Base-by-base conservation (phyloP, 2,797 vertebrate species). In the Alcedo quadribrachys region DNA sequence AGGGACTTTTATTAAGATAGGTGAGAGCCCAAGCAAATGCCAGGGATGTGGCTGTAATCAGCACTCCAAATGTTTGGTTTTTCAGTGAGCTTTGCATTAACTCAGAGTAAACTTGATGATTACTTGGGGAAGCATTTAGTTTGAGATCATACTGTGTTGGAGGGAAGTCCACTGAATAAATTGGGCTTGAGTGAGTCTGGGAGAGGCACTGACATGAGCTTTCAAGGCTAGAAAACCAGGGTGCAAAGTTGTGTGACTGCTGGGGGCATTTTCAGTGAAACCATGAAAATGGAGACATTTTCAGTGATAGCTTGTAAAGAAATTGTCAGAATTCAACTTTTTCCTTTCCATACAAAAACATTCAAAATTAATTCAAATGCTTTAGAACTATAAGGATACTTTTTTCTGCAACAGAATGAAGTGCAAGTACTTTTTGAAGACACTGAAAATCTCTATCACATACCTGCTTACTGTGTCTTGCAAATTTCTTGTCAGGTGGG, bases 1-100 rank as follows among this genome's bases (percentile, higher is more conserved):
- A 69, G 76, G 55, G 81, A 88, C 71, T 37, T 85, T 93, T 94
- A 81, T 92, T 93, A 97, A 96, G 78, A 57, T 69, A 42, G 79
- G 32, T 90, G 62, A 81, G 81, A 78, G 75, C 73, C 87, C 20
- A 53, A 60, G 40, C 24, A 87, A 85, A 71, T 83, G 61, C 77
- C 76, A 84, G 71, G 75, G 60, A 57, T 43, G 25, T 69, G 43
- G 54, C 46, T 28, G 13, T 84, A 86, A 82, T 90, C 65, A 58
- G n/a, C 50, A 6, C 37, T 91, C 18, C 33, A 67, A 53, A 60
- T 60, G 43, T 3, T 43, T 69, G 83, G 83, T 73, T 67, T 84
- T 90, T 75, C 33, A 2, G 1, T 65, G 60, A 79, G 74, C 57
- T 71, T 81, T 83, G 90, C 46, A 82, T 96, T 96, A 93, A 91